Conservation (phyloP, 2,113 vertebrate genomes). For the Bambusicola thoracicus region DNA sequence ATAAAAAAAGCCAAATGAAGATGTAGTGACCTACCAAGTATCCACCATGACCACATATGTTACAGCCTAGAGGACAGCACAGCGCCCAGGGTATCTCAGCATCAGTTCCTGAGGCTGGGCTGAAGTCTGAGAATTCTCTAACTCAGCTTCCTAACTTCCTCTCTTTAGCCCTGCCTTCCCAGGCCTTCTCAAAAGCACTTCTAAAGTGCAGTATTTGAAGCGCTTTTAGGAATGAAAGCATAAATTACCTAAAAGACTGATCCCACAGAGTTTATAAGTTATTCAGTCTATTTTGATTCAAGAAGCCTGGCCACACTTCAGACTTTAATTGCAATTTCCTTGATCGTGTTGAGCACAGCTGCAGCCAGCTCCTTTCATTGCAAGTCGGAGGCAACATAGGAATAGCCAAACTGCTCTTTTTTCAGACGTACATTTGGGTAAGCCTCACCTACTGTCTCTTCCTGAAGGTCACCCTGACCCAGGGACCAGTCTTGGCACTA, state of each 20-base stretch:
- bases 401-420: background rate
- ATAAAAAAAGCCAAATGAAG: background rate
- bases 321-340: background rate
- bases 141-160: background rate
- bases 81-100: background rate
- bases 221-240: slow-evolving; percentile 26
- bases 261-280: background rate
- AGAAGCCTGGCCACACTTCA: slow-evolving; percentile 20
- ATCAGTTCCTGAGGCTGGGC: background rate
- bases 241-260: slow-evolving; percentile 21
- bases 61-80: background rate
- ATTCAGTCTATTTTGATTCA: slow-evolving; percentile 33
- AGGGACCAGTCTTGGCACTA: background rate
- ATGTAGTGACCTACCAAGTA: background rate
- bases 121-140: background rate
- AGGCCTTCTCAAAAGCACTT: background rate
- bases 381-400: background rate
- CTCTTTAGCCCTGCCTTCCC: background rate
- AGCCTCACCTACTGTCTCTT: background rate
- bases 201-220: background rate
- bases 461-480: slow-evolving; percentile 18
- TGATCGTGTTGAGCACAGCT: background rate
- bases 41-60: background rate
- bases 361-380: slow-evolving; percentile 16
- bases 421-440: background rate